A percentile compares a stretch with the other conserved stretches of the same genome.
Evolutionary conservation across 2,113 vertebrate genomes (phyloP).

Genomic region (Arenaria interpres): DNA sequence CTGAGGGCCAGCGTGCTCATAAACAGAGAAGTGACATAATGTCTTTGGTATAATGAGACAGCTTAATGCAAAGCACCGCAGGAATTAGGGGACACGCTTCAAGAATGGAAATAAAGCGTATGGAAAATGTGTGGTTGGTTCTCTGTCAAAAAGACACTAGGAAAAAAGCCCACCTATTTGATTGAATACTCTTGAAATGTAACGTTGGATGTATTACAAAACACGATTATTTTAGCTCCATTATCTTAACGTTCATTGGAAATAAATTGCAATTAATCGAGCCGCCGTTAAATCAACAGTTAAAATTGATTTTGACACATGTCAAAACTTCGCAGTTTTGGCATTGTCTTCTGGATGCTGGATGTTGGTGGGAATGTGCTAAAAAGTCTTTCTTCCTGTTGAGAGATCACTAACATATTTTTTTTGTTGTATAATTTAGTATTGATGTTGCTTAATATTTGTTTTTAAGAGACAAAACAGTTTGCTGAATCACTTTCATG

Average conservation of each 20-base stretch:
- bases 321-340: not conserved
- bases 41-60: slow-evolving; percentile 62
- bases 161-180: not conserved
- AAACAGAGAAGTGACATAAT: slow-evolving; percentile 57
- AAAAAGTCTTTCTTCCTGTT: not conserved
- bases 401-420: not conserved
- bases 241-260: slow-evolving; percentile 33
- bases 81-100: slow-evolving; percentile 33
- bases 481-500: slow-evolving; percentile 69
- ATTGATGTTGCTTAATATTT: slow-evolving; percentile 53
- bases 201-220: not conserved
- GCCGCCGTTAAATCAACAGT: slow-evolving; percentile 27
- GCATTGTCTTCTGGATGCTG: not conserved
- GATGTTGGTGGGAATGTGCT: not conserved
- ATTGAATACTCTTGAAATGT: slow-evolving; percentile 15
- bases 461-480: slow-evolving; percentile 65
- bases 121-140: not conserved
- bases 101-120: slow-evolving; percentile 27
- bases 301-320: slow-evolving; percentile 4
- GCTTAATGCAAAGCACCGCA: slow-evolving; percentile 49
- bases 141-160: slow-evolving; percentile 2
- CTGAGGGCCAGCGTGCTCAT: slow-evolving; percentile 34
- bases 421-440: slow-evolving; percentile 24
- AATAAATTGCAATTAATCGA: slow-evolving; percentile 41
- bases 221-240: not conserved